Evolutionary conservation across 2,113 vertebrate species (phyloP).

Genomic region (Larimichthys polyactis): DNA sequence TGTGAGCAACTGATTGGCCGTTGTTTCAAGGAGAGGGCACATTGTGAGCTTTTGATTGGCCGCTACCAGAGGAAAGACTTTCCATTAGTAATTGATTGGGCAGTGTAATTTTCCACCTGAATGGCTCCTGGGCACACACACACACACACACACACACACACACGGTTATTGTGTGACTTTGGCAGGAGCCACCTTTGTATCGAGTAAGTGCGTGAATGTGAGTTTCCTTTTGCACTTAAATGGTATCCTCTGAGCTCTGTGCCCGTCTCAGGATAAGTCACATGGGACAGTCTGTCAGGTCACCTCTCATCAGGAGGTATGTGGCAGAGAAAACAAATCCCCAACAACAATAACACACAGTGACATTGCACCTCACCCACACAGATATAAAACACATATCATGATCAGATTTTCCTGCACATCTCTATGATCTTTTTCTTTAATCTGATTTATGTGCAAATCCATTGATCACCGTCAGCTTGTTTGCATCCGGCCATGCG

Average conservation of each 20-base stretch:
- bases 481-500: background rate
- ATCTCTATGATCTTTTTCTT: background rate
- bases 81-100: constrained; percentile 80
- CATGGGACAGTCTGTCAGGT: constrained; percentile 80
- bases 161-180: constrained; percentile 66
- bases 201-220: constrained; percentile 41
- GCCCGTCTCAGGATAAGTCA: constrained; percentile 64
- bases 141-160: background rate
- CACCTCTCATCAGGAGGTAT: constrained; percentile 71
- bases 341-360: constrained; percentile 24
- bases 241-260: constrained; percentile 54
- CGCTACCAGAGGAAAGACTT: constrained; percentile 50
- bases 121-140: constrained; percentile 42
- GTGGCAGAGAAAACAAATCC: constrained; percentile 62
- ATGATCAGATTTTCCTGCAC: background rate
- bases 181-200: constrained; percentile 50
- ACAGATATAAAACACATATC: constrained; percentile 3
- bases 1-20: constrained; percentile 66
- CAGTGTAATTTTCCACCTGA: constrained; percentile 80
- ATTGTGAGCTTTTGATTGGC: constrained; percentile 73
- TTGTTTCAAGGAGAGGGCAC: constrained; percentile 56
- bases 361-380: constrained; percentile 4
- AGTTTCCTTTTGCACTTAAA: constrained; percentile 44
- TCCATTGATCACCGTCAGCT: constrained; percentile 17
- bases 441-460: constrained; percentile 21